phyloP scores from a whole-genome alignment of 2,888 invertebrate genomes.

The Terebella lapidaria region DNA sequence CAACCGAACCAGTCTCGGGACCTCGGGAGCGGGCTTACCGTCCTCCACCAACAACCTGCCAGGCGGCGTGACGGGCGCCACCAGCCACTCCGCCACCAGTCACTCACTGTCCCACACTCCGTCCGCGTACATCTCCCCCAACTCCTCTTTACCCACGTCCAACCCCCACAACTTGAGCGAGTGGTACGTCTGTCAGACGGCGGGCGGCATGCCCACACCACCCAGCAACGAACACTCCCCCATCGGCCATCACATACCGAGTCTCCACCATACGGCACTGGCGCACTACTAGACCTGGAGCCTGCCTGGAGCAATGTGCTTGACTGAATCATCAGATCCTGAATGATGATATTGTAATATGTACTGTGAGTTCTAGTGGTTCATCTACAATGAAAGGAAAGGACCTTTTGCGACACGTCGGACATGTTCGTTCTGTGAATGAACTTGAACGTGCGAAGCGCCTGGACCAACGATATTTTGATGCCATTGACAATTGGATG shows the following conservation, averaged over 20 bases:
- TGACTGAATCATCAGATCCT: too few relatives aligned
- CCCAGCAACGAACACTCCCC: conserved; percentile 62
- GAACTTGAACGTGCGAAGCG: too few relatives aligned
- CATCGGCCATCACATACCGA: conserved; percentile 25
- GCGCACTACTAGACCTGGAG: conserved; percentile 40
- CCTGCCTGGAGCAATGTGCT: too few relatives aligned
- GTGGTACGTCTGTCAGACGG: conserved; percentile 74
- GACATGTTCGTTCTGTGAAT: too few relatives aligned
- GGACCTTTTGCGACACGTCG: too few relatives aligned
- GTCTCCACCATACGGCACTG: conserved; percentile 42
- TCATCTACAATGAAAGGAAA: too few relatives aligned
- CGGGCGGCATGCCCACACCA: conserved; percentile 61
- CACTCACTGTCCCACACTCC: conserved; percentile 44
- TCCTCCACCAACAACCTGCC: neutral
- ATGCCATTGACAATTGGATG: too few relatives aligned
- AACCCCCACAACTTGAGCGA: conserved; percentile 62
- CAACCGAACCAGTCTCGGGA: neutral
- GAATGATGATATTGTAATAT: too few relatives aligned
- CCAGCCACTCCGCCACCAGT: conserved; percentile 4
- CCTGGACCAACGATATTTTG: too few relatives aligned
- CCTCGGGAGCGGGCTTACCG: neutral
- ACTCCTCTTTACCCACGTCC: neutral
- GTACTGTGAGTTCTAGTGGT: too few relatives aligned
- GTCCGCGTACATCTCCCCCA: neutral
- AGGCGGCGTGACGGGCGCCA: neutral